Evolutionary conservation across 64 coral and sea anemone species (phyloP).

Genomic region (Montipora efflorescens): DNA sequence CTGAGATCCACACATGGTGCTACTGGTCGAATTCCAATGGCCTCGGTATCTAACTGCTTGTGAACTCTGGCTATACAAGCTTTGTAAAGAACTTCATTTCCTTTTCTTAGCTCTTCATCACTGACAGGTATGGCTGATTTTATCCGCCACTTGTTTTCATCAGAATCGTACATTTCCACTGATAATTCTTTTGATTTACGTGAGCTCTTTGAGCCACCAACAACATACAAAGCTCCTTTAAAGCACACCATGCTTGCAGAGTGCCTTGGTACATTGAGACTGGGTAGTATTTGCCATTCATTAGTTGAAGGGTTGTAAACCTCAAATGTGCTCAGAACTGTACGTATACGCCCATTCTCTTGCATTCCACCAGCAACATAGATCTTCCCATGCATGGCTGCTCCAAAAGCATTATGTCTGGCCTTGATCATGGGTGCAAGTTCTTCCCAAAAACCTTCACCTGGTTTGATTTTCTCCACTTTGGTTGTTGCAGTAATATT

Average conservation of each 20-base stretch:
- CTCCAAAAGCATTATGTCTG: conserved; percentile 5
- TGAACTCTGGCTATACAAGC: background rate
- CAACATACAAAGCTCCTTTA: conserved; percentile 17
- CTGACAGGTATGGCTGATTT: background rate
- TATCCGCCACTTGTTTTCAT: background rate
- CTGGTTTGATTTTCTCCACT: background rate
- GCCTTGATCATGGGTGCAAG: conserved; percentile 2
- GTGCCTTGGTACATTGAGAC: background rate
- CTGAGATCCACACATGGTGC: no score
- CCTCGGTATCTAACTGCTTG: no score
- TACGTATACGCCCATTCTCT: background rate
- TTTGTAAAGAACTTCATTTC: background rate
- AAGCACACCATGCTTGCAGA: conserved; percentile 40
- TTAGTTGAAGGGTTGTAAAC: background rate
- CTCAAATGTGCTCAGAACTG: background rate
- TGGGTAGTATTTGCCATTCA: conserved; percentile 10
- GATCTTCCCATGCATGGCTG: conserved; percentile 20
- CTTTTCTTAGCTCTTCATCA: background rate
- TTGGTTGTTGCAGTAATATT: background rate
- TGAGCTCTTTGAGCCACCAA: background rate
- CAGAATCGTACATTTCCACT: conserved; percentile 25
- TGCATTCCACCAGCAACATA: conserved; percentile 19
- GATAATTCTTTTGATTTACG: background rate
- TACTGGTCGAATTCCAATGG: no score
- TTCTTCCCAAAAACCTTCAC: background rate